Percentiles rank a stretch among this genome's conserved stretches.
These are phyloP conservation scores for Xestia ashworthii DNA, from an alignment of 2,888 invertebrate species.

Conservation along the genomic window DNA sequence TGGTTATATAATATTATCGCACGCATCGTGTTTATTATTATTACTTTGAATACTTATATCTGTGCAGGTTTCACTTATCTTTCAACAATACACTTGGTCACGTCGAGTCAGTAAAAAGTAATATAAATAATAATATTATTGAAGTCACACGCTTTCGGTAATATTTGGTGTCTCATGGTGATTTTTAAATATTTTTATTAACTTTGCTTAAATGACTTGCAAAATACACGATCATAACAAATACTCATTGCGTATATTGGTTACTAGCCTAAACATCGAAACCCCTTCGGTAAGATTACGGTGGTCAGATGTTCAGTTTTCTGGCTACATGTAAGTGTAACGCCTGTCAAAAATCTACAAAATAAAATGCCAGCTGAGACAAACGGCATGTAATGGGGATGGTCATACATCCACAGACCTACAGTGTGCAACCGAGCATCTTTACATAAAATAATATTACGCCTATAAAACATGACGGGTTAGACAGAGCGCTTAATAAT, in stretches of 20 bases:
- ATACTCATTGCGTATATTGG: too few species aligned
- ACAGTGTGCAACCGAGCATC: background rate
- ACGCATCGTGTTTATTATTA: conserved; percentile 23
- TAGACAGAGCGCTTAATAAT: too few species aligned
- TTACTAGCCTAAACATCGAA: background rate
- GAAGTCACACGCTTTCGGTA: conserved; percentile 1
- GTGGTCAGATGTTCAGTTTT: background rate
- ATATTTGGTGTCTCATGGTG: background rate
- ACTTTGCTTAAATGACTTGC: background rate
- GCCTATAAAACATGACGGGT: background rate
- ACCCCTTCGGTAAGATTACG: background rate
- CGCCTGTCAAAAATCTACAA: background rate
- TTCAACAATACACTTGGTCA: conserved; percentile 14
- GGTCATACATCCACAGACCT: too few species aligned
- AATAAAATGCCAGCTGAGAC: too few species aligned
- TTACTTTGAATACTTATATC: background rate
- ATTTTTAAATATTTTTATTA: background rate
- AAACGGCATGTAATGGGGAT: too few species aligned
- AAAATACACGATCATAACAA: background rate
- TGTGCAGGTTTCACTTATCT: conserved; percentile 36
- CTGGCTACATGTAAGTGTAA: background rate
- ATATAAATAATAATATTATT: background rate
- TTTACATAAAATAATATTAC: background rate
- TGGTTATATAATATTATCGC: conserved; percentile 8
- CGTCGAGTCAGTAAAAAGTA: background rate